Percentiles rank a stretch among this genome's conserved stretches.
Evolutionary conservation across 2,113 vertebrate species (phyloP).

Genomic region (Rhineura floridana): DNA sequence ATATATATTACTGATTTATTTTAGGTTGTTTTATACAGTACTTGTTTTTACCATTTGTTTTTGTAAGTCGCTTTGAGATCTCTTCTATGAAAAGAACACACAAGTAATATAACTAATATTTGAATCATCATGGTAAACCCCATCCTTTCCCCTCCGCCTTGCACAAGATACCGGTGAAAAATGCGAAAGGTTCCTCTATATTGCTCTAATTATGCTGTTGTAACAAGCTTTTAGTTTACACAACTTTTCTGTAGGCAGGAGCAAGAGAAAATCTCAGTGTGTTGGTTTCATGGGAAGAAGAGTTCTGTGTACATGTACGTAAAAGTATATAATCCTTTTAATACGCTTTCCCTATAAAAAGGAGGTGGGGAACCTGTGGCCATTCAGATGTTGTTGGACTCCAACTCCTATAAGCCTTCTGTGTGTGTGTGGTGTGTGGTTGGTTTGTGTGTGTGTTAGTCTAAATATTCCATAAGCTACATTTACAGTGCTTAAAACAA

Average conservation of each 20-base stretch:
- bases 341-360: background rate
- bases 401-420: too few species aligned
- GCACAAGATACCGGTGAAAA: background rate
- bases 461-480: too few species aligned
- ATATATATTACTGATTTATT: too few species aligned
- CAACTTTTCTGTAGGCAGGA: background rate
- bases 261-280: background rate
- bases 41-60: too few species aligned
- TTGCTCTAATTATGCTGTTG: background rate
- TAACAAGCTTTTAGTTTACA: background rate
- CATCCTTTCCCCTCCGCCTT: background rate
- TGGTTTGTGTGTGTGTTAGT: too few species aligned
- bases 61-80: too few species aligned
- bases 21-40: too few species aligned
- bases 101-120: background rate
- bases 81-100: too few species aligned
- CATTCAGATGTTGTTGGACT: too few species aligned
- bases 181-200: background rate
- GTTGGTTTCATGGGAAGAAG: background rate
- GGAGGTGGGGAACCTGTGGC: too few species aligned
- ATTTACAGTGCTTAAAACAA: background rate
- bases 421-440: too few species aligned
- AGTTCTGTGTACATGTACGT: background rate
- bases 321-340: background rate
- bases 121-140: background rate